Evolutionary conservation across 2,888 invertebrate species (phyloP).

Genomic region (Syrista parreyssii): DNA sequence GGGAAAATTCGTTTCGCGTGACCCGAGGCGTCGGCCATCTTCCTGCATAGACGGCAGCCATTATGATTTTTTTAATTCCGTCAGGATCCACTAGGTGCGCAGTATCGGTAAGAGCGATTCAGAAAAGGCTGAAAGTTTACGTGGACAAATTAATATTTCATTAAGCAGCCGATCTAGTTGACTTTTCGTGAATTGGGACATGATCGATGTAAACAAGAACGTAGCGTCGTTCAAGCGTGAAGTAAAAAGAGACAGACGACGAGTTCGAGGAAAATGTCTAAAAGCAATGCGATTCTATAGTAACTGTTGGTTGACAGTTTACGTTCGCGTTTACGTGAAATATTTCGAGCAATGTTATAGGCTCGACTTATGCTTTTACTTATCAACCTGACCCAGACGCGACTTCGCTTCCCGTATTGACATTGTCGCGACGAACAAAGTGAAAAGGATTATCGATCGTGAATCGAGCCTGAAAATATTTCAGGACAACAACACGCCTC

Average conservation of each 20-base stretch:
- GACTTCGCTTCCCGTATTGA: background rate
- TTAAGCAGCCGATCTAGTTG: no score
- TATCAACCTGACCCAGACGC: background rate
- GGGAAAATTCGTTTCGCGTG: background rate
- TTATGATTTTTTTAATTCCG: background rate
- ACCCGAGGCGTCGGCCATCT: background rate
- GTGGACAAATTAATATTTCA: no score
- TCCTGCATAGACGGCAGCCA: background rate
- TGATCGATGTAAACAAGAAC: no score
- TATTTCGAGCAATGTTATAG: background rate
- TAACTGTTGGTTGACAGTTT: background rate
- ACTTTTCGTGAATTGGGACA: no score
- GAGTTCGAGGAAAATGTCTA: background rate
- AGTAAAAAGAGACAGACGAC: no score
- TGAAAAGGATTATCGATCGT: background rate
- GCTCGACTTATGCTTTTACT: background rate
- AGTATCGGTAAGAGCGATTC: no score
- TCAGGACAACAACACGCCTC: background rate
- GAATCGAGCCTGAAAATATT: background rate
- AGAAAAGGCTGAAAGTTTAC: no score
- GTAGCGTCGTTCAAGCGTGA: no score
- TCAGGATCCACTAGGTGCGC: no score
- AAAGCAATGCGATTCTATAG: background rate
- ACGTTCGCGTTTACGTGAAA: background rate
- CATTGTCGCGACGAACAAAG: background rate